Evolutionary conservation across 2,888 invertebrate species (phyloP).

Genomic region (Tricholauxania praeusta): DNA sequence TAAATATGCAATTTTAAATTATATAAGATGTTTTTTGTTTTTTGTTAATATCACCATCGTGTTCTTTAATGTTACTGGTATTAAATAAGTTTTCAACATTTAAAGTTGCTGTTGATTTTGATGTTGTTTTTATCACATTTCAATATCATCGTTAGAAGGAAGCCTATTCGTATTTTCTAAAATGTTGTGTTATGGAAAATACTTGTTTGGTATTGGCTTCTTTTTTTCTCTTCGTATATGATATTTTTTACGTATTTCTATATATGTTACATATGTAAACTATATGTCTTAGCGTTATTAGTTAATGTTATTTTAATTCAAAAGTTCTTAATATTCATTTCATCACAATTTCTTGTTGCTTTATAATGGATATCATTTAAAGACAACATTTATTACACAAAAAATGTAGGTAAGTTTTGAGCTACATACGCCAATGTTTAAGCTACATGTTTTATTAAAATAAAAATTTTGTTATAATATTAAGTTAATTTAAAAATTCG

Average conservation of each 20-base stretch:
- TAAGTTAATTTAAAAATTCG: too few species aligned
- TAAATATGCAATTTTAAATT: constrained; percentile 34
- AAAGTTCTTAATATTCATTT: constrained; percentile 5
- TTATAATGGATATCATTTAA: neutral
- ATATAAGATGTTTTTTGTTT: constrained; percentile 43
- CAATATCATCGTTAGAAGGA: neutral
- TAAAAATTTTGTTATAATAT: too few species aligned
- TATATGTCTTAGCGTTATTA: neutral
- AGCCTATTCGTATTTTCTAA: neutral
- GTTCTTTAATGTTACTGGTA: constrained; percentile 24
- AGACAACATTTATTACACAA: too few species aligned
- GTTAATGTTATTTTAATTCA: constrained; percentile 21
- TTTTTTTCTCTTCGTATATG: too few species aligned
- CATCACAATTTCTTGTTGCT: constrained; percentile 20
- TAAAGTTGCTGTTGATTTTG: constrained; percentile 26
- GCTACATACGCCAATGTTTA: too few species aligned
- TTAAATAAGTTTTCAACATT: constrained; percentile 27
- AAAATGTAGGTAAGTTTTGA: too few species aligned
- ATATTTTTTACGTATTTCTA: too few species aligned
- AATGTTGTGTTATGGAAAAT: neutral
- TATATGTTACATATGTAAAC: neutral
- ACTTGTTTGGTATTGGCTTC: too few species aligned
- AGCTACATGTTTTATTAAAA: too few species aligned
- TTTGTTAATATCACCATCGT: constrained; percentile 57
- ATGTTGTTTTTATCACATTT: constrained; percentile 34